Evolutionary conservation across 2,797 vertebrate genomes (phyloP), one percentile per base, ranked within the genome.

Genomic region (Ptychadena robeensis): DNA sequence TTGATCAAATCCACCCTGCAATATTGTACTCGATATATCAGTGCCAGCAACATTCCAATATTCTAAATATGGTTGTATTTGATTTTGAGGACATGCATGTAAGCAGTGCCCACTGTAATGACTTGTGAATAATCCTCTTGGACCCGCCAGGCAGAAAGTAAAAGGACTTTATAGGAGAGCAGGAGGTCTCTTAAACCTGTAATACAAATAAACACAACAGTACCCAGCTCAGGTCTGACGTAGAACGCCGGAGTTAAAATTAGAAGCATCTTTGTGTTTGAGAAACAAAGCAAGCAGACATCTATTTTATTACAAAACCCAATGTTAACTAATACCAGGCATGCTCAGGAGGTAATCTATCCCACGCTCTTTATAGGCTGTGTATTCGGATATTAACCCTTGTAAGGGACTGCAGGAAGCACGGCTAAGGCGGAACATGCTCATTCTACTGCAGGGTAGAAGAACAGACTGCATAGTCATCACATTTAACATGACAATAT

Each of bases 211-310:
- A 53, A 53, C 44, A 48, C 15, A 48, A 53, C 27, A 73, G 1
- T 37, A 31, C n/a, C 7, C 18, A 12, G n/a, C 8, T 28, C 38
- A 25, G 7, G 37, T 18, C 38, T 48, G 69, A 44, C 69, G 69
- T 25, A 40, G 12, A 71, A 67, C 31, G 65, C 31, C 38, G 3
- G 12, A 71, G 37, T 31, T 71, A 71, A 48, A 71, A 44, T 71
- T 48, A 71, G 69, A 38, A 70, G 32, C 12, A 6, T 37, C 70
- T 73, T 73, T 73, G n/a, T 25, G 15, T 32, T 48, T 32, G 12
- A 22, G 44, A 73, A 73, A 53, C 40, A 73, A 73, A 61, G 28
- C 25, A 61, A 2, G 9, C 59, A 73, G 40, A n/a, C 15, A 30
- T 28, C 18, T 6, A 69, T 38, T 69, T 38, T 27, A 69, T 69